phyloP scores from a whole-genome alignment of 2,113 vertebrate genomes.

The Leucopsar rothschildi region DNA sequence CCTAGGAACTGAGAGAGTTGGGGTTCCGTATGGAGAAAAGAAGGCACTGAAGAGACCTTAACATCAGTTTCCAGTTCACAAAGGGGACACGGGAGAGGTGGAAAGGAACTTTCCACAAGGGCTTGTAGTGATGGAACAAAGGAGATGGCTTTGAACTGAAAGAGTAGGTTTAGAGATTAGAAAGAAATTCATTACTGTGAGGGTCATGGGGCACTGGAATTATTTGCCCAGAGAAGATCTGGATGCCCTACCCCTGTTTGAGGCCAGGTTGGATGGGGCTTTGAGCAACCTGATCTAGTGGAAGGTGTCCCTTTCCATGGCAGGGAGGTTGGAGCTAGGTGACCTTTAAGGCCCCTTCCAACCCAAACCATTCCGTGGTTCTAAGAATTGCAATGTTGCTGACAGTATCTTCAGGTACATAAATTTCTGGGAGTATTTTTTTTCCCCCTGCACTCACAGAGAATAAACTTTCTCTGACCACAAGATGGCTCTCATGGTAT shows the following conservation, averaged over 20 bases:
- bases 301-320: not conserved
- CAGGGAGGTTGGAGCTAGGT: not conserved
- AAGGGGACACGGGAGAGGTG: not conserved
- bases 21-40: not conserved
- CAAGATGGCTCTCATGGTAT: slow-evolving; percentile 62
- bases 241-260: not conserved
- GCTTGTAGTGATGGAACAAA: not conserved
- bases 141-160: not conserved
- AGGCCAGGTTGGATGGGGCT: not conserved
- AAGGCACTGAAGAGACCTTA: not conserved
- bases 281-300: not conserved
- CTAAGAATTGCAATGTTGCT: not conserved
- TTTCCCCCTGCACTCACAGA: not conserved
- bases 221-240: not conserved
- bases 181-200: not conserved
- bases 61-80: not conserved
- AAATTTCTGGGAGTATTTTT: not conserved
- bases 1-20: not conserved
- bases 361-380: not conserved
- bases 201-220: not conserved
- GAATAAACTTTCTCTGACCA: slow-evolving; percentile 32
- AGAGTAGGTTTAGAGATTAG: not conserved
- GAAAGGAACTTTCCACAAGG: not conserved
- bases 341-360: not conserved
- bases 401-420: not conserved